Evolutionary conservation across 2,888 invertebrate species (phyloP).

Genomic region (Ditula angustiorana): DNA sequence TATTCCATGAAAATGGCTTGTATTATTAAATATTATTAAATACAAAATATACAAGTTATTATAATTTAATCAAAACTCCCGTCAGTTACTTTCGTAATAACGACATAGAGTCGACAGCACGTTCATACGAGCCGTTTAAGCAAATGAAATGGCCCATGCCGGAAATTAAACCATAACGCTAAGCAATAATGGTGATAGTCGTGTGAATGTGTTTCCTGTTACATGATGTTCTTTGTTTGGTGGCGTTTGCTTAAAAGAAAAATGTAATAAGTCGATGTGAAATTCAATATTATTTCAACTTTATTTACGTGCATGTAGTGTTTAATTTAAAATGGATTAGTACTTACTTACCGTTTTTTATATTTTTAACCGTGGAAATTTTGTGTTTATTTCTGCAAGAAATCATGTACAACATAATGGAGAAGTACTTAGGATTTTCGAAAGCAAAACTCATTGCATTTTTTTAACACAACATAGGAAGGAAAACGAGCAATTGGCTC

Average conservation of each 20-base stretch:
- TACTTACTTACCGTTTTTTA: too few species aligned
- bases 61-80: constrained; percentile 66
- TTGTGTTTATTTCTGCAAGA: not conserved
- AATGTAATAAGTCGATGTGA: not conserved
- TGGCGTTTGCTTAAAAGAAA: not conserved
- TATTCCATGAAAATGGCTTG: too few species aligned
- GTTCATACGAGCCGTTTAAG: constrained; percentile 53
- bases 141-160: constrained; percentile 72
- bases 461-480: too few species aligned
- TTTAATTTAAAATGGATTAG: too few species aligned
- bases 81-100: constrained; percentile 67
- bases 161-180: constrained; percentile 82
- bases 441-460: too few species aligned
- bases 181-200: constrained; percentile 65
- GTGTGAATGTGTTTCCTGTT: constrained; percentile 58
- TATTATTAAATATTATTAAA: not conserved
- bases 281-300: not conserved
- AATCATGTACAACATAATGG: not conserved
- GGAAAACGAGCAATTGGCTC: too few species aligned
- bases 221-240: constrained; percentile 42
- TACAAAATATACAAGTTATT: constrained; percentile 38
- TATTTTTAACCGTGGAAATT: not conserved
- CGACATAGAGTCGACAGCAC: constrained; percentile 68
- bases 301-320: not conserved
- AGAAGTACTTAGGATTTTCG: not conserved